Base-by-base conservation (phyloP, 2,888 invertebrate species). In the Camptogramma bilineatum region DNA sequence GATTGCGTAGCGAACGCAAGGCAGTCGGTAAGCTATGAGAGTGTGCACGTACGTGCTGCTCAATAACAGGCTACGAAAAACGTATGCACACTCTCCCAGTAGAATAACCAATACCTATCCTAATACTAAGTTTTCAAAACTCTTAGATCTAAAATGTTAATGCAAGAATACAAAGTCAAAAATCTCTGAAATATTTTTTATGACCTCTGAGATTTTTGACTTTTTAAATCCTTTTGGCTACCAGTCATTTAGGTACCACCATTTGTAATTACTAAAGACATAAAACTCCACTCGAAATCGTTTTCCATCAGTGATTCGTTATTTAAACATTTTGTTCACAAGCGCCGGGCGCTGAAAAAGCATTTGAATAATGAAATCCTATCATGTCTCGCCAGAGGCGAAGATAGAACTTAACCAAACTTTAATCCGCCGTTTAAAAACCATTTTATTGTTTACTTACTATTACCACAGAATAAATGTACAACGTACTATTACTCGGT, bases 321-420 rank as follows among this genome's bases (percentile, higher is more conserved):
- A 52, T 59, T 52, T 59, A 44, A 19, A 52, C 52, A 51, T 31
- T 48, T 46, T 59, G 52, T 50, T 50, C 18, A 44, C 18, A 18
- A 24, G 42, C 24, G 34, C 48, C 34, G 24, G 44, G 46, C 42
- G 18, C 62, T 62, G 63, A 58, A 66, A 69, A 62, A 57, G 52
- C 47, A 64, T 51, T 61, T 68, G 70, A 68, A 66, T 70, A 66
- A 68, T 68, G 48, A 62, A 68, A 70, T 62, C 52, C 64, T 62
- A 68, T 68, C 62, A 60, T 47, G 66, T 67, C 59, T 65, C 47
- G 51, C 46, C 55, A 24, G 42, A 59, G 44, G 46, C 19, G 17
- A 34, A 7, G 56, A 44, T 17, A 16, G 4, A 17, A 44, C 16
- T 16, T 5, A 44, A 8, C 44, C 16, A 44, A 16, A 4, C 7